Conservation (phyloP, 2,888 invertebrate genomes). For the Drosophila koepferae region DNA sequence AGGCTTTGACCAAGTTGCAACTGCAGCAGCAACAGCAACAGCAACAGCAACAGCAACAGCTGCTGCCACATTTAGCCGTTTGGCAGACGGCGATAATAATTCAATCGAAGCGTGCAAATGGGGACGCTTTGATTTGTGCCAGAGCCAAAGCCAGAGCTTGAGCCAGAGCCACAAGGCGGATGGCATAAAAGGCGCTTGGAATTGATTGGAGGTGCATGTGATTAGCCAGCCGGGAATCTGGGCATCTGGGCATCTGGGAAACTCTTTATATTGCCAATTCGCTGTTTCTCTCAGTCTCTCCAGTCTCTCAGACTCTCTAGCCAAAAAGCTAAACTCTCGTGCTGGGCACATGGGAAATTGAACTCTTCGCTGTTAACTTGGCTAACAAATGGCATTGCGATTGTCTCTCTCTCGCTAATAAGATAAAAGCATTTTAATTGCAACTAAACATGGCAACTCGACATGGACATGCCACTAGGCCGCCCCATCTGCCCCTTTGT, state of each 20-base stretch:
- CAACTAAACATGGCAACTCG: constrained; percentile 76
- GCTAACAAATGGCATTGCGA: constrained; percentile 61
- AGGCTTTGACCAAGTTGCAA: constrained; percentile 34
- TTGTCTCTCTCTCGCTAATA: constrained; percentile 70
- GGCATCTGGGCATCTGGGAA: constrained; percentile 19
- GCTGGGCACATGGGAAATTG: constrained; percentile 19
- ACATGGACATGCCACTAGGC: constrained; percentile 50
- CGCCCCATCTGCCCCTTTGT: neutral
- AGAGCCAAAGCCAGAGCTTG: neutral
- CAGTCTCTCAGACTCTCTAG: neutral
- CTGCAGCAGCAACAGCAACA: neutral
- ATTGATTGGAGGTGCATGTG: constrained; percentile 78
- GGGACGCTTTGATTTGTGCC: constrained; percentile 60
- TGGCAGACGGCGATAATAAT: constrained; percentile 67
- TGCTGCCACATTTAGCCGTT: constrained; percentile 24
- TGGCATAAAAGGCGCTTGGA: constrained; percentile 77
- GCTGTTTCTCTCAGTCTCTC: neutral
- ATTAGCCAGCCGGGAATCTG: constrained; percentile 56
- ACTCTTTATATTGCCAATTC: neutral
- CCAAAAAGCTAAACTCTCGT: constrained; percentile 7
- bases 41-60: neutral
- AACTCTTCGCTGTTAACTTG: constrained; percentile 15
- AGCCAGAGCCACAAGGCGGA: constrained; percentile 10
- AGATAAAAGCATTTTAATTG: constrained; percentile 80
- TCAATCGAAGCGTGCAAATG: constrained; percentile 81